Conservation (phyloP, 1,140 invertebrate species). For the Asbolus verrucosus region DNA sequence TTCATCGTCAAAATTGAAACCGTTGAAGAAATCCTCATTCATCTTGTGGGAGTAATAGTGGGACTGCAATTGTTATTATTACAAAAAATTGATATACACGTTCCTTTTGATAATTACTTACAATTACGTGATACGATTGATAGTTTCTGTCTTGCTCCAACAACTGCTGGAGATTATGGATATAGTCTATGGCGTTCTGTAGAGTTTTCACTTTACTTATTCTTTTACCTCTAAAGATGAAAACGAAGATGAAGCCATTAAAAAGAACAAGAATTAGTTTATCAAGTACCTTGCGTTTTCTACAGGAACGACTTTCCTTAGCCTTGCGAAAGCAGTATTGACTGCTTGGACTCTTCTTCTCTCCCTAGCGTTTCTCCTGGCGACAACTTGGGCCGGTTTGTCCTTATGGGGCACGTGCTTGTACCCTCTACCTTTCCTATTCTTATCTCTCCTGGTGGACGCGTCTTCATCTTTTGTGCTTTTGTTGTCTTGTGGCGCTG, state of each 20-base stretch:
- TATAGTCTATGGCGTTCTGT: constrained; percentile 66
- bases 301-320: constrained; percentile 67
- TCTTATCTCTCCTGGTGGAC: no score
- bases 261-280: no score
- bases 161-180: constrained; percentile 63
- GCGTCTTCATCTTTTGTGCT: not conserved
- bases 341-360: constrained; percentile 70
- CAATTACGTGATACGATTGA: constrained; percentile 5
- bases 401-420: constrained; percentile 60
- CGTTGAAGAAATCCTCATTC: not conserved
- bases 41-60: constrained; percentile 30
- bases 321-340: constrained; percentile 68
- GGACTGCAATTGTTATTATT: constrained; percentile 19
- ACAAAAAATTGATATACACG: not conserved
- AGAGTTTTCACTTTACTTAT: constrained; percentile 67
- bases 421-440: constrained; percentile 50
- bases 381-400: constrained; percentile 68
- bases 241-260: no score
- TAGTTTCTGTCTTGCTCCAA: constrained; percentile 48
- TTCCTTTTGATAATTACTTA: constrained; percentile 16
- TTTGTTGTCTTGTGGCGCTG: constrained; percentile 3
- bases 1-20: constrained; percentile 4
- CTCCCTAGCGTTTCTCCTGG: constrained; percentile 70
- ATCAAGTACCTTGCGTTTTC: constrained; percentile 65
- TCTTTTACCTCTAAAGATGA: constrained; percentile 64